Conservation (phyloP, 2,113 vertebrate genomes). For the Girardinichthys multiradiatus region DNA sequence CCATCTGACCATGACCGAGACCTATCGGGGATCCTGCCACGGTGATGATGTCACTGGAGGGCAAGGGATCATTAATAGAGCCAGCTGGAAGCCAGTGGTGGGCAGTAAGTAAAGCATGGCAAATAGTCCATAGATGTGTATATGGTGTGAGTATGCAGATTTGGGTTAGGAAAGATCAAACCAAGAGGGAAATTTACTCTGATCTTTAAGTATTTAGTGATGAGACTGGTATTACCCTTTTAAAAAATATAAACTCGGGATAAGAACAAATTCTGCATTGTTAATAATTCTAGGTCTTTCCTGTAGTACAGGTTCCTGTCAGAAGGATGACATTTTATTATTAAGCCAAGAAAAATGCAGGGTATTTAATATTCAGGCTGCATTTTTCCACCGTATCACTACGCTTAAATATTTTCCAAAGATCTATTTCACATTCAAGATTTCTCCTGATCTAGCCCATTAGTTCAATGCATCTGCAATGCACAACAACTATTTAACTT, state of each 20-base stretch:
- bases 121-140: neutral
- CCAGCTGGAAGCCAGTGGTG: constrained; percentile 87
- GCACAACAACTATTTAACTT: no score
- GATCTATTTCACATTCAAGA: neutral
- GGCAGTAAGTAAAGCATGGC: constrained; percentile 87
- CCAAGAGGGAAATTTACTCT: no score
- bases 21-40: constrained; percentile 88
- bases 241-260: no score
- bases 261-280: no score
- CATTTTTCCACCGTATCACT: neutral
- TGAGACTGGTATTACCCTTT: neutral
- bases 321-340: neutral
- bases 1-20: constrained; percentile 91
- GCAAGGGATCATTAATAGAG: constrained; percentile 89
- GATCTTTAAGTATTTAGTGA: no score
- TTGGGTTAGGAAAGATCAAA: no score
- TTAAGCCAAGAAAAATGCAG: no score
- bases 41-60: constrained; percentile 85
- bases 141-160: neutral
- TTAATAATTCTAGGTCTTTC: neutral
- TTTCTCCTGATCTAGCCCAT: no score
- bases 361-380: neutral
- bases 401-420: neutral
- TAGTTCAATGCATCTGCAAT: no score
- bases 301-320: neutral